Conservation (phyloP, 2,797 vertebrate genomes). For the Takifugu rubripes region DNA sequence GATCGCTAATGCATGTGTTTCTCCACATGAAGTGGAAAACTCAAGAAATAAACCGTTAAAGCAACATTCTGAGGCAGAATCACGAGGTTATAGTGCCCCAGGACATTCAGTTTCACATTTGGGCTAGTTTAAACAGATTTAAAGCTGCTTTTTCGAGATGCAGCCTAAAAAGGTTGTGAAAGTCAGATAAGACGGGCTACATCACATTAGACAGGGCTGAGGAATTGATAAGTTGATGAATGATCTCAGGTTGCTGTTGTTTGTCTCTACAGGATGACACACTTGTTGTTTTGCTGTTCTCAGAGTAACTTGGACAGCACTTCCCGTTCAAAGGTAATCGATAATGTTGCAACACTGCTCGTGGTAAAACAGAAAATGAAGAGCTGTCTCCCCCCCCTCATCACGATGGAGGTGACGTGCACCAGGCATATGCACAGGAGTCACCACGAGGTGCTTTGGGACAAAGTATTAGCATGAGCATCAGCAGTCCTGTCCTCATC, state of each 20-base stretch:
- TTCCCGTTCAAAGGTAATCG: conserved; percentile 51
- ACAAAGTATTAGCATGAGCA: conserved; percentile 56
- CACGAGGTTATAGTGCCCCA: no score
- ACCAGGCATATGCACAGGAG: conserved; percentile 57
- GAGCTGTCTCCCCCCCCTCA: conserved; percentile 57
- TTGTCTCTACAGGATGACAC: no score
- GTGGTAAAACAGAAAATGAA: conserved; percentile 61
- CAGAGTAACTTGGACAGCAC: conserved; percentile 46
- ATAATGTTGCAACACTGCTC: conserved; percentile 31
- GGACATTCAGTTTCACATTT: no score
- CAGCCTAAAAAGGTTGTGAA: conserved; percentile 5
- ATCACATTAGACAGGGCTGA: conserved; percentile 4
- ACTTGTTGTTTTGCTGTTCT: conserved; percentile 22
- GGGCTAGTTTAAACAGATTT: no score
- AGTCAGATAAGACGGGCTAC: background rate
- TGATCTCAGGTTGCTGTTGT: no score
- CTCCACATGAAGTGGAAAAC: conserved; percentile 23
- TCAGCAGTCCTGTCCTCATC: conserved; percentile 41
- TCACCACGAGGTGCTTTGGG: conserved; percentile 41
- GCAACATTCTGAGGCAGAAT: no score
- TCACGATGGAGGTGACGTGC: conserved; percentile 40
- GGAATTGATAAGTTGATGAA: conserved; percentile 1
- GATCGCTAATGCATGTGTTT: conserved; percentile 33
- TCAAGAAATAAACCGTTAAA: no score
- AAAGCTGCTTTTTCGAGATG: conserved; percentile 24